phyloP scores from a whole-genome alignment of 2,888 invertebrate genomes.

The Agrilus cyanescens region DNA sequence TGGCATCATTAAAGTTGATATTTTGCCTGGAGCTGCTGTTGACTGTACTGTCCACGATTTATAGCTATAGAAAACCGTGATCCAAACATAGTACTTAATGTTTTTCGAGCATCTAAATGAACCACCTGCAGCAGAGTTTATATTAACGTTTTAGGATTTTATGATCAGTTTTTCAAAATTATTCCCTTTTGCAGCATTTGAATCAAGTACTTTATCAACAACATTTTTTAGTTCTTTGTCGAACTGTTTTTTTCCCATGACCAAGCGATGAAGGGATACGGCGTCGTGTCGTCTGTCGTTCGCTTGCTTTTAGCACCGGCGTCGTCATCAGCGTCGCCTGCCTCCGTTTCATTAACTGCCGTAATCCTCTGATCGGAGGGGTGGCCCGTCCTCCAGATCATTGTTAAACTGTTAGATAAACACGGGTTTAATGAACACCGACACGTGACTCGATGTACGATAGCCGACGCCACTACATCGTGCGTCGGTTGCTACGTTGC shows the following conservation, averaged over 20 bases:
- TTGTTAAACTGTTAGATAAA: conserved; percentile 25
- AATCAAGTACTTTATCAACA: too few species aligned
- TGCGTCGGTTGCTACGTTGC: conserved; percentile 3
- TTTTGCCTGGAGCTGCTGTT: too few species aligned
- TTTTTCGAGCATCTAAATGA: too few species aligned
- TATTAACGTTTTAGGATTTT: too few species aligned
- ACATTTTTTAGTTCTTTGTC: background rate
- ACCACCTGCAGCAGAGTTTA: too few species aligned
- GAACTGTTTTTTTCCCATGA: background rate
- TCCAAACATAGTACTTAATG: too few species aligned
- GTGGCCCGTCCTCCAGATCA: conserved; percentile 23
- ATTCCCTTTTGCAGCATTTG: too few species aligned
- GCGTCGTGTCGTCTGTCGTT: conserved; percentile 5
- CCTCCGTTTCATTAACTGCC: conserved; percentile 27
- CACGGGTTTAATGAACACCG: conserved; percentile 28
- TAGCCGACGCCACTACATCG: conserved; percentile 12
- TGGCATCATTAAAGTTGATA: too few species aligned
- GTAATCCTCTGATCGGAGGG: conserved; percentile 28
- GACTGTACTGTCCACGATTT: too few species aligned
- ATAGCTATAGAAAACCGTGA: too few species aligned
- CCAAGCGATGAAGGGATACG: background rate
- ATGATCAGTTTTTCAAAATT: too few species aligned
- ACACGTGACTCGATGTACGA: conserved; percentile 23
- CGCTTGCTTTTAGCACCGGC: conserved; percentile 15
- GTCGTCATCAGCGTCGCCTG: conserved; percentile 17